Base-by-base conservation (phyloP, 1,140 invertebrate species). In the Drosophila bipectinata region DNA sequence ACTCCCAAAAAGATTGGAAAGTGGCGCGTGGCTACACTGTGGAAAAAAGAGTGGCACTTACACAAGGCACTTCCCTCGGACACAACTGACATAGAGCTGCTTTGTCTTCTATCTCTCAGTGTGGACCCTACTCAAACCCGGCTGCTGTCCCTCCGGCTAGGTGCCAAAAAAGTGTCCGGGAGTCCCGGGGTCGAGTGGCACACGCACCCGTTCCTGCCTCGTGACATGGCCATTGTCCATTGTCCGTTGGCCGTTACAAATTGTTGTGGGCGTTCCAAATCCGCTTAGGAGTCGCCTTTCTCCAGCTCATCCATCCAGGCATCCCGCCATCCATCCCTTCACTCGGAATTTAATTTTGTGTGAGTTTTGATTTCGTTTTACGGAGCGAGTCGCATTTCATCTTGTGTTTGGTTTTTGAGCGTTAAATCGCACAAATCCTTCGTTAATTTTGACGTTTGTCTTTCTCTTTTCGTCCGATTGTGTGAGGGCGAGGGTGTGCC, bases 241-340 rank as follows among this genome's bases (percentile, higher is more conserved):
- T 55, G 69, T 72, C 51, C 56, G 37, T n/a, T 58, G 62, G 59
- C 89, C 79, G 71, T 87, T 85, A 90, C 89, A 91, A 91, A 90
- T 90, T 90, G 84, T 91, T 90, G 89, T 91, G 89, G 81, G 89
- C 89, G 89, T 90, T 85, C 58, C 77, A 85, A 91, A 91, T 91
- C 89, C 81, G 89, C 89, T 91, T 91, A 90, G 61, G 67, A 54
- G 62, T 80, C 53, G 66, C 67, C 66, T 58, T 80, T 80, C 57
- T 60, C 54, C 52, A 41, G 45, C 48, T 73, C 68, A 57, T 44
- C 41, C 39, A 41, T 41, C 39, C 32, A 32, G 32, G 3, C 34
- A 37, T 37, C 41, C 41, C 14, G 6, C 41, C 41, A 18, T 18
- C 41, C 41, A 44, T 39, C 69, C 68, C 52, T 75, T 53, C 72